A percentile compares a stretch with the other conserved stretches of the same genome.
These are phyloP conservation scores for Coelopa frigida DNA, from an alignment of 1,140 invertebrate genomes.

Conservation along the genomic window DNA sequence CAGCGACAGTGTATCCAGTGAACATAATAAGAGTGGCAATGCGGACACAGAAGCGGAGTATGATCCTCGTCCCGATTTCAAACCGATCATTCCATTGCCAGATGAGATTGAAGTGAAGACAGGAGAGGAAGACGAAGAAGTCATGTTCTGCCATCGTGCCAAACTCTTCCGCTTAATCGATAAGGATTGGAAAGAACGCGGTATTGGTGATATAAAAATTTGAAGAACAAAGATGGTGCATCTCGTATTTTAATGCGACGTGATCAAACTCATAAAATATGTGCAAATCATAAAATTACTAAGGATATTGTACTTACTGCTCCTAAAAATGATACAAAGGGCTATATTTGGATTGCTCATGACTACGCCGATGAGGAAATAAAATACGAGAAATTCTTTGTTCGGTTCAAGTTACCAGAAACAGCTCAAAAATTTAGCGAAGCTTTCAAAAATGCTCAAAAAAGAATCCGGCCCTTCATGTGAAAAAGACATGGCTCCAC, in stretches of 20 bases:
- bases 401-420: conserved; percentile 71
- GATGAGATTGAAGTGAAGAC: conserved; percentile 70
- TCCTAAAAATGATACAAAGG: conserved; percentile 54
- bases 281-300: conserved; percentile 80
- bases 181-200: conserved; percentile 89
- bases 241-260: conserved; percentile 77
- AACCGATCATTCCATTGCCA: conserved; percentile 78
- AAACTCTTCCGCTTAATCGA: conserved; percentile 69
- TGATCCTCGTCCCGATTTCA: conserved; percentile 79
- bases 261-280: conserved; percentile 81
- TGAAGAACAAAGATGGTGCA: conserved; percentile 60
- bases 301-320: conserved; percentile 62
- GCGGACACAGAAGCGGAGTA: conserved; percentile 50
- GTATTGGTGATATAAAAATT: conserved; percentile 77
- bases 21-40: conserved; percentile 23
- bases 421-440: conserved; percentile 61
- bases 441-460: conserved; percentile 55
- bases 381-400: conserved; percentile 71
- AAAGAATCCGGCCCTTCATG: no score
- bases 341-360: conserved; percentile 75
- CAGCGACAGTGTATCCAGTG: conserved; percentile 19
- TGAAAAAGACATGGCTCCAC: neutral
- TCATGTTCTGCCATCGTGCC: conserved; percentile 65
- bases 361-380: conserved; percentile 81
- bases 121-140: conserved; percentile 75